phyloP scores from a whole-genome alignment of 1,140 invertebrate species.

The Caenorhabditis briggsae region DNA sequence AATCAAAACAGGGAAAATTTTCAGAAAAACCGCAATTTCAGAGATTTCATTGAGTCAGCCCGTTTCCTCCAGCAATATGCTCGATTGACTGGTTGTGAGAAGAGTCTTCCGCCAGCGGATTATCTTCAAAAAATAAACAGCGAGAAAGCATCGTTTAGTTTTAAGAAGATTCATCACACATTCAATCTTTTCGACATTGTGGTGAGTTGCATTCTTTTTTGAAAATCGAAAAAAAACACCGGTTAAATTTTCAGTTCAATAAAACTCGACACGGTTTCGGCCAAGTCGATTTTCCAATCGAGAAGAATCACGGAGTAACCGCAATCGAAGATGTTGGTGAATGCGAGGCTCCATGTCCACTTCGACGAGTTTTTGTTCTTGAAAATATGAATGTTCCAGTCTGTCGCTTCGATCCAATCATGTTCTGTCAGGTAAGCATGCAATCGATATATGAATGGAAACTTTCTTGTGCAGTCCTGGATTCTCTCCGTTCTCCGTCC shows the following conservation, averaged over 20 bases:
- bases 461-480: slow-evolving; percentile 6
- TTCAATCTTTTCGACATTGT: not conserved
- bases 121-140: not conserved
- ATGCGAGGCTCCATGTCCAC: not conserved
- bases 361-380: not conserved
- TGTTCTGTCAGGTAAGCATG: not conserved
- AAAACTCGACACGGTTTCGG: slow-evolving; percentile 38
- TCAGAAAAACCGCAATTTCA: slow-evolving; percentile 15
- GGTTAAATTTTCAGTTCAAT: slow-evolving; percentile 18
- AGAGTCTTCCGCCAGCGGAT: not conserved
- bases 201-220: not conserved
- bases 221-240: not conserved
- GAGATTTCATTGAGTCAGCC: not conserved
- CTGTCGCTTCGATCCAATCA: slow-evolving; percentile 3
- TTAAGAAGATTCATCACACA: not conserved
- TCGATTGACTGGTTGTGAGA: not conserved
- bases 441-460: not conserved
- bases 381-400: slow-evolving; percentile 46
- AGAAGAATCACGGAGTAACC: slow-evolving; percentile 6
- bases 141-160: no score
- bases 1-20: no score
- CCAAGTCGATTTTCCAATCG: not conserved
- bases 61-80: not conserved
- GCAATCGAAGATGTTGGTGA: not conserved
- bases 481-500: slow-evolving; percentile 16